phyloP scores from a whole-genome alignment of 2,888 invertebrate genomes.

The Agriopis aurantiaria region DNA sequence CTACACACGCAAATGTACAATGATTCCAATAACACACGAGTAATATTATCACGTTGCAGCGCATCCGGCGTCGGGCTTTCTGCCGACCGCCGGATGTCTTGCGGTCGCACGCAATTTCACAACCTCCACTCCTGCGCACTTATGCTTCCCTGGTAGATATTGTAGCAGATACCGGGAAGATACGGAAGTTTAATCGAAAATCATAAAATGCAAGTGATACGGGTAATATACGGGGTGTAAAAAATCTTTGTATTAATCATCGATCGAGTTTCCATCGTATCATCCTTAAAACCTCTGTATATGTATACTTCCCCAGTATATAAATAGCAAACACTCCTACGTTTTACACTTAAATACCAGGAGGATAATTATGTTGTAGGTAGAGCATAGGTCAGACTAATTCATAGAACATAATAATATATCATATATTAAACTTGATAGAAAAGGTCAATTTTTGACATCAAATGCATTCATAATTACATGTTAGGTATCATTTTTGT shows the following conservation, averaged over 20 bases:
- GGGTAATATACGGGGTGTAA: too few species aligned
- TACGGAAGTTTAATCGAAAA: slow-evolving; percentile 14
- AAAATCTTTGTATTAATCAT: too few species aligned
- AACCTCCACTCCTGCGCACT: slow-evolving; percentile 65
- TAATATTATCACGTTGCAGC: slow-evolving; percentile 74
- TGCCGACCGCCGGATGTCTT: slow-evolving; percentile 81
- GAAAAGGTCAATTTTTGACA: slow-evolving; percentile 39
- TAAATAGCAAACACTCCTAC: neutral
- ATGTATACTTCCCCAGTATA: neutral
- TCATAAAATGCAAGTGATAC: neutral
- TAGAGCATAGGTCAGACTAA: slow-evolving; percentile 6
- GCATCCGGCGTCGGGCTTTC: slow-evolving; percentile 71
- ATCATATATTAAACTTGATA: slow-evolving; percentile 34
- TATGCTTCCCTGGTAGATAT: slow-evolving; percentile 67
- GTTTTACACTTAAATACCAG: neutral
- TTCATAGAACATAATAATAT: slow-evolving; percentile 32
- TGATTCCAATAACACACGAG: slow-evolving; percentile 48
- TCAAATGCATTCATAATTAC: slow-evolving; percentile 23
- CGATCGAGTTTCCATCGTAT: too few species aligned
- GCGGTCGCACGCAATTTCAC: slow-evolving; percentile 85
- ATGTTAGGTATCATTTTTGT: slow-evolving; percentile 18
- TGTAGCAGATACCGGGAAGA: slow-evolving; percentile 49
- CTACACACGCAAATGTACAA: slow-evolving; percentile 43
- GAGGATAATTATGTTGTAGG: neutral
- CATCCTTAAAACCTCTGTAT: neutral